Evolutionary conservation across 2,113 vertebrate species (phyloP).

Genomic region (Thomomys bottae): DNA sequence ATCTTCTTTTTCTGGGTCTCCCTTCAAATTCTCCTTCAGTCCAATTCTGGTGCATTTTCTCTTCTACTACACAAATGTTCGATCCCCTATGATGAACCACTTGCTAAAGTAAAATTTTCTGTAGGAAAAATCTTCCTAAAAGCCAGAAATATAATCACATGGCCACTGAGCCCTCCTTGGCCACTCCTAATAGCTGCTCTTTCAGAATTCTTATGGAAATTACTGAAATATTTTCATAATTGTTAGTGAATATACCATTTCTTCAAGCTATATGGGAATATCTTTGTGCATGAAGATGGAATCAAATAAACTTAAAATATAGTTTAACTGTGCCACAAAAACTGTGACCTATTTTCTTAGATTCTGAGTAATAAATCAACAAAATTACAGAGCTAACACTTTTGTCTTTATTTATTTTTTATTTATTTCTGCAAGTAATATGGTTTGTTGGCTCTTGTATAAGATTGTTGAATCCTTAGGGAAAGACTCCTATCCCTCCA

Average conservation of each 20-base stretch:
- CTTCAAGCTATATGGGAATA: background rate
- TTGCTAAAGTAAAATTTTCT: background rate
- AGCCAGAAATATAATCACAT: background rate
- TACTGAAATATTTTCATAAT: background rate
- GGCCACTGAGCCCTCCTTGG: rapidly evolving
- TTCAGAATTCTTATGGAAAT: background rate
- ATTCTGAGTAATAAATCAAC: background rate
- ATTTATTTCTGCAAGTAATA: background rate
- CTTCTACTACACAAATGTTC: background rate
- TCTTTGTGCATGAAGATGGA: background rate
- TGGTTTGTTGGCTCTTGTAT: background rate
- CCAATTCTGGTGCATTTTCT: background rate
- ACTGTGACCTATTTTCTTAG: background rate
- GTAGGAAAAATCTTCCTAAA: background rate
- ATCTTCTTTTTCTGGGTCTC: background rate
- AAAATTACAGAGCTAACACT: background rate
- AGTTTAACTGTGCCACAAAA: background rate
- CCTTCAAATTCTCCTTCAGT: background rate
- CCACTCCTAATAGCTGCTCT: background rate
- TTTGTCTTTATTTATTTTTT: background rate
- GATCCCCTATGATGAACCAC: background rate
- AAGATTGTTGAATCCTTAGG: conserved; percentile 28
- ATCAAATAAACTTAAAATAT: background rate
- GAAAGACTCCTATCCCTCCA: background rate
- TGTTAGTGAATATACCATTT: background rate